phyloP scores from a whole-genome alignment of 2,888 invertebrate genomes.

The Dascillus cervinus region DNA sequence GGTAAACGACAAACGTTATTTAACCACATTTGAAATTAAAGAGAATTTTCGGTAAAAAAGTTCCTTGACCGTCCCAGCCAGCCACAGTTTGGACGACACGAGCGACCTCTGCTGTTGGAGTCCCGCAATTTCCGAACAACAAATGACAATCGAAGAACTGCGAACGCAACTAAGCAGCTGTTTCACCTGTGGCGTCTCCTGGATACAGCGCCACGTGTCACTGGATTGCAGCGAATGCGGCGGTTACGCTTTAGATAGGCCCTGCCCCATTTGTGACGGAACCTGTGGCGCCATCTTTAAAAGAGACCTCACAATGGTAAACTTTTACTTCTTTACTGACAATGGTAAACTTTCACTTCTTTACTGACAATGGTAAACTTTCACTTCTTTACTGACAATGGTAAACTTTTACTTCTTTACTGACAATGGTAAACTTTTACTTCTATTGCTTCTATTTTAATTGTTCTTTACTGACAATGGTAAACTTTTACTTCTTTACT shows the following conservation, averaged over 20 bases:
- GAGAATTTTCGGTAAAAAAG: slow-evolving; percentile 25
- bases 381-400: too few species aligned
- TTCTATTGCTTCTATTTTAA: too few species aligned
- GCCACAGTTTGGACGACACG: slow-evolving; percentile 40
- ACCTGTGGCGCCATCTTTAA: slow-evolving; percentile 66
- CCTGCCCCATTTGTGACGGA: slow-evolving; percentile 70
- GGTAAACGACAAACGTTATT: too few species aligned
- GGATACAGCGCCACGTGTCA: slow-evolving; percentile 70
- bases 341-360: too few species aligned
- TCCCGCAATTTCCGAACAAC: slow-evolving; percentile 40
- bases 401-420: too few species aligned
- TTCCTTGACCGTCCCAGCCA: slow-evolving; percentile 35
- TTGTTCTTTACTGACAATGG: too few species aligned
- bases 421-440: too few species aligned
- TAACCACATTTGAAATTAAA: too few species aligned
- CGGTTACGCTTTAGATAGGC: slow-evolving; percentile 65
- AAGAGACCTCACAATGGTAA: slow-evolving; percentile 69
- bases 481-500: too few species aligned
- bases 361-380: too few species aligned
- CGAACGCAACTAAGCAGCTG: slow-evolving; percentile 65
- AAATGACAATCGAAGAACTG: slow-evolving; percentile 62
- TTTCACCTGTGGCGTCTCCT: slow-evolving; percentile 73
- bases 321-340: slow-evolving; percentile 20
- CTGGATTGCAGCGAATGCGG: slow-evolving; percentile 74
- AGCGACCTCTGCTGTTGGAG: slow-evolving; percentile 26